phyloP scores from a whole-genome alignment of 2,888 invertebrate species.

The Monopis laevigella region DNA sequence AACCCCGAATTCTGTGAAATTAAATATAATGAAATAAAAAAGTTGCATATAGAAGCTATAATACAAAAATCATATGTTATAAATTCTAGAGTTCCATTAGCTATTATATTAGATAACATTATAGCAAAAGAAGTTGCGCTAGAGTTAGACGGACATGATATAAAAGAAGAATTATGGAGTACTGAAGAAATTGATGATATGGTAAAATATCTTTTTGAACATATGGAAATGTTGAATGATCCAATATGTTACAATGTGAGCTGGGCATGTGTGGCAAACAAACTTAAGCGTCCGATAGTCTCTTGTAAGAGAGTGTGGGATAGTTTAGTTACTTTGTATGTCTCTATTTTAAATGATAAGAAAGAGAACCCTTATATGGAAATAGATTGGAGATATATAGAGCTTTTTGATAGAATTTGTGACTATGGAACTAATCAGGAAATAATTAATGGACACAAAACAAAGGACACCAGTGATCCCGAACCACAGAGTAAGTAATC shows the following conservation, averaged over 20 bases:
- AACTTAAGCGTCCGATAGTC: slow-evolving; percentile 27
- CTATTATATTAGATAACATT: slow-evolving; percentile 45
- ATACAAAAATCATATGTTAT: slow-evolving; percentile 33
- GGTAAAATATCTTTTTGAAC: slow-evolving; percentile 43
- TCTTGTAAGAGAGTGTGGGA: slow-evolving; percentile 43
- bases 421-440: slow-evolving; percentile 52
- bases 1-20: slow-evolving; percentile 36
- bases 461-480: too few species aligned
- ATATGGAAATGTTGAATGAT: slow-evolving; percentile 47
- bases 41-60: slow-evolving; percentile 34
- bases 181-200: slow-evolving; percentile 35
- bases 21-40: slow-evolving; percentile 35
- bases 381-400: slow-evolving; percentile 55
- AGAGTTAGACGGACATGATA: slow-evolving; percentile 15
- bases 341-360: slow-evolving; percentile 42
- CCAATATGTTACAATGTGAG: slow-evolving; percentile 43
- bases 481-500: too few species aligned
- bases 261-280: slow-evolving; percentile 36
- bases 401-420: slow-evolving; percentile 53
- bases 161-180: slow-evolving; percentile 27
- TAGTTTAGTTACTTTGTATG: slow-evolving; percentile 36
- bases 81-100: slow-evolving; percentile 32
- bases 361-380: slow-evolving; percentile 50
- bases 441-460: slow-evolving; percentile 29
- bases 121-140: slow-evolving; percentile 38